Percentiles rank a stretch among this genome's conserved stretches.
Evolutionary conservation across 2,888 invertebrate genomes (phyloP).

Genomic region (Gymnoscelis rufifasciata): DNA sequence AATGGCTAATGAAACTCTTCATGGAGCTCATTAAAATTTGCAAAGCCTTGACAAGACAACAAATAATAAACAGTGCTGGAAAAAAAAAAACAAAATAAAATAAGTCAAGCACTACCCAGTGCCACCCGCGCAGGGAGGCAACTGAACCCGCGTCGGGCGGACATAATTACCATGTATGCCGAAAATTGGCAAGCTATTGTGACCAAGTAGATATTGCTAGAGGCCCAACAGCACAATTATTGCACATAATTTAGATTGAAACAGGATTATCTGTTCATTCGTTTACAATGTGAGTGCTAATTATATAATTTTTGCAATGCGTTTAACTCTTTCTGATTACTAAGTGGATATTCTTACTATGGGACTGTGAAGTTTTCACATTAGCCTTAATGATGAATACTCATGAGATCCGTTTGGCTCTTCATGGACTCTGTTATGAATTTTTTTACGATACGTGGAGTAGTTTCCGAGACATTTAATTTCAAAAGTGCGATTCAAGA

Average conservation of each 20-base stretch:
- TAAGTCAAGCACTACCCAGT: conserved; percentile 48
- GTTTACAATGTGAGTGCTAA: no score
- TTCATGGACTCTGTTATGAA: no score
- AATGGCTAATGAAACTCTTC: not conserved
- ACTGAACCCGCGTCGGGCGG: conserved; percentile 55
- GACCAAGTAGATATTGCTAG: not conserved
- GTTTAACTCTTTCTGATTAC: no score
- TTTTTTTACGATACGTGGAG: no score
- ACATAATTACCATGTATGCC: conserved; percentile 34
- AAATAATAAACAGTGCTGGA: conserved; percentile 30
- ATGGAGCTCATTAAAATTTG: conserved; percentile 17
- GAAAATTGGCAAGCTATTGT: conserved; percentile 1
- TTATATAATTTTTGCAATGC: no score
- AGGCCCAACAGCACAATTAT: not conserved
- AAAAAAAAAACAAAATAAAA: conserved; percentile 34
- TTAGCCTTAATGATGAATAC: no score
- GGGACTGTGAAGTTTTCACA: no score
- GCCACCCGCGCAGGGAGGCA: conserved; percentile 60
- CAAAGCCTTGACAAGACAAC: conserved; percentile 17
- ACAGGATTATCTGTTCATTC: no score
- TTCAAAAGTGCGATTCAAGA: no score
- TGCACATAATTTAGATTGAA: not conserved
- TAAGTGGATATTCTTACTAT: no score
- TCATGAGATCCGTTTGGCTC: no score
- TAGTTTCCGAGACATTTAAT: no score